phyloP scores from a whole-genome alignment of 2,113 vertebrate species.

The Xenus cinereus region DNA sequence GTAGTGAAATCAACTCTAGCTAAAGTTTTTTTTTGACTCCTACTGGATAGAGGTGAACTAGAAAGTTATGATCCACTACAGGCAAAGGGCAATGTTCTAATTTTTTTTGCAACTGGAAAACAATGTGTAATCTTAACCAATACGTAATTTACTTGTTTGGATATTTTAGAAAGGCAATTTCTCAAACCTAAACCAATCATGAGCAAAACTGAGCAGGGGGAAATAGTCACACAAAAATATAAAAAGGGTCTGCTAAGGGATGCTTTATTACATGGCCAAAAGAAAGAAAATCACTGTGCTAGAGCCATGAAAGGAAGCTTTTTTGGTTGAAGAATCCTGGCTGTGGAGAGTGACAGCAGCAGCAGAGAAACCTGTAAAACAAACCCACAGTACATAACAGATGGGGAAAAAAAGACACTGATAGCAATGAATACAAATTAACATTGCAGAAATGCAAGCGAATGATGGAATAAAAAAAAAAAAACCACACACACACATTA shows the following conservation, averaged over 20 bases:
- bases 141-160: neutral
- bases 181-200: neutral
- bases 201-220: neutral
- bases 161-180: neutral
- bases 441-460: neutral
- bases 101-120: neutral
- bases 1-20: neutral
- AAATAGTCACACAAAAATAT: neutral
- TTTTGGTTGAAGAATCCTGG: neutral
- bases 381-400: slow-evolving; percentile 34
- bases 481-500: too few species aligned
- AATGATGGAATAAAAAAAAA: neutral
- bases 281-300: neutral
- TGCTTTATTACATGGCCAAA: neutral
- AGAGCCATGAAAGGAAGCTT: neutral
- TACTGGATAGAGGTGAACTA: neutral
- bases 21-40: neutral
- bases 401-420: neutral
- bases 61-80: neutral
- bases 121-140: neutral
- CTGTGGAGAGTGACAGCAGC: neutral
- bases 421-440: slow-evolving; percentile 47
- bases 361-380: slow-evolving; percentile 31
- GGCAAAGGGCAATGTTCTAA: neutral
- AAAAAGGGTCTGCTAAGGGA: neutral